Evolutionary conservation across 2,888 invertebrate species (phyloP).

Genomic region (Antheraea assamensis): DNA sequence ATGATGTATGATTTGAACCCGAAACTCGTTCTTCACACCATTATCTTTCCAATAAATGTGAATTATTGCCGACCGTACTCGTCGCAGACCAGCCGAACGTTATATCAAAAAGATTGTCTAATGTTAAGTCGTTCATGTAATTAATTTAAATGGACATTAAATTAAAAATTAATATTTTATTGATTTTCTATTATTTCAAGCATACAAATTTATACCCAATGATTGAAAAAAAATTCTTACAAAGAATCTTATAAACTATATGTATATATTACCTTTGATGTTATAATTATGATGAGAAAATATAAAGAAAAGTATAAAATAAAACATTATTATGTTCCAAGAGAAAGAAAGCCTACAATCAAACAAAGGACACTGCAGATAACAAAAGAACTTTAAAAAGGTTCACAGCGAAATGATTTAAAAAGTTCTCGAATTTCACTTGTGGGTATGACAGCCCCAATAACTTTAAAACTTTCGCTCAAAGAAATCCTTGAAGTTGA

Average conservation of each 20-base stretch:
- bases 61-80: conserved; percentile 66
- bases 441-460: conserved; percentile 42
- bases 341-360: neutral
- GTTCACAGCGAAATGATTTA: conserved; percentile 19
- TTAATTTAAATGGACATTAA: conserved; percentile 40
- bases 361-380: conserved; percentile 10
- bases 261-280: neutral
- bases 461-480: conserved; percentile 41
- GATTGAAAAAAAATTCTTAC: neutral
- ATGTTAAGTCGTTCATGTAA: conserved; percentile 68
- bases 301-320: neutral
- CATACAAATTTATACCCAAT: too few species aligned
- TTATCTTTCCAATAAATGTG: conserved; percentile 76
- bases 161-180: neutral
- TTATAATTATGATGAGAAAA: neutral
- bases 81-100: conserved; percentile 56
- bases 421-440: conserved; percentile 30
- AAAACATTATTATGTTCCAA: neutral
- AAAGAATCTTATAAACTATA: neutral
- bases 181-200: neutral
- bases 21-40: conserved; percentile 58
- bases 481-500: conserved; percentile 17
- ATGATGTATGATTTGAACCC: conserved; percentile 64
- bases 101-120: conserved; percentile 77
- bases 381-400: conserved; percentile 24